A percentile compares a stretch with the other conserved stretches of the same genome.
These are phyloP conservation scores for Danio tinwini DNA, from an alignment of 2,797 vertebrate species.

Conservation along the genomic window DNA sequence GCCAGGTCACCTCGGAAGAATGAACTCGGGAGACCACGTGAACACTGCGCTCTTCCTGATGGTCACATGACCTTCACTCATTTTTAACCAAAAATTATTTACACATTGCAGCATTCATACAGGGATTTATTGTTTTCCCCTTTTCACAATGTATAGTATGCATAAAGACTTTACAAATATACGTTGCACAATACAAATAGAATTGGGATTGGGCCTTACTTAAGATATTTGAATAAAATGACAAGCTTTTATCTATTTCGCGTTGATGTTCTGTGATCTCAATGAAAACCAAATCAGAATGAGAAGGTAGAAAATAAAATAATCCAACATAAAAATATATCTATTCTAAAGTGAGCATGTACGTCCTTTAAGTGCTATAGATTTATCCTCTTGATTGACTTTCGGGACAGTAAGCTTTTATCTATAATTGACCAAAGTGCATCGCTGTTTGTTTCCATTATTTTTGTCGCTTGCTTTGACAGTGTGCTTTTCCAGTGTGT, in stretches of 20 bases:
- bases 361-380: slow-evolving; percentile 47
- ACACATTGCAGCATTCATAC: too few relatives aligned
- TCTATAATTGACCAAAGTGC: slow-evolving; percentile 52
- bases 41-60: too few relatives aligned
- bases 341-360: slow-evolving; percentile 12
- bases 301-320: slow-evolving; percentile 5
- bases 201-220: too few relatives aligned
- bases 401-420: slow-evolving; percentile 48
- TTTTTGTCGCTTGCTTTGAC: slow-evolving; percentile 29
- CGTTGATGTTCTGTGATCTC: not conserved
- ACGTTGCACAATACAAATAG: too few relatives aligned
- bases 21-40: too few relatives aligned
- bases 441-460: slow-evolving; percentile 42
- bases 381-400: slow-evolving; percentile 51
- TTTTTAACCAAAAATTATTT: too few relatives aligned
- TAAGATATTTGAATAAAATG: slow-evolving; percentile 7
- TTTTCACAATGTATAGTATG: too few relatives aligned
- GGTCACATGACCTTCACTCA: too few relatives aligned
- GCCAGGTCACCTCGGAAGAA: too few relatives aligned
- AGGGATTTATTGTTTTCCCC: too few relatives aligned
- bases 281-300: not conserved
- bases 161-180: too few relatives aligned
- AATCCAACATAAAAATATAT: slow-evolving; percentile 16
- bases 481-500: slow-evolving; percentile 14
- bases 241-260: not conserved